Conservation (phyloP, 2,113 vertebrate genomes). For the Pollachius pollachius region DNA sequence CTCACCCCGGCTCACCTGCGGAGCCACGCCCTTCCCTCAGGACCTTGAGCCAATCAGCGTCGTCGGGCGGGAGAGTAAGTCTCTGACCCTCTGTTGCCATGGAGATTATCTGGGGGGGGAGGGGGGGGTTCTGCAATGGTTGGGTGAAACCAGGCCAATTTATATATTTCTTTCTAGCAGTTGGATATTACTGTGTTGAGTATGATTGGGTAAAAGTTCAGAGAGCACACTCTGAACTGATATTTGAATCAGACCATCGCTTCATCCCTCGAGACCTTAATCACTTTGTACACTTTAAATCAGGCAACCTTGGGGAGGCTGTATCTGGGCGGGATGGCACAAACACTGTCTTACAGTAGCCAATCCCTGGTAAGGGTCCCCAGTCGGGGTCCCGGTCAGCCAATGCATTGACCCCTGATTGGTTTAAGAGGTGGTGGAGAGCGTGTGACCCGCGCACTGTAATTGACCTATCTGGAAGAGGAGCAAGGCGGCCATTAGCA, state of each 20-base stretch:
- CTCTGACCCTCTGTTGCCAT: constrained; percentile 29
- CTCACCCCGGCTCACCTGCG: constrained; percentile 56
- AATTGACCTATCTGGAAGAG: constrained; percentile 69
- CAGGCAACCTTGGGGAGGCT: constrained; percentile 14
- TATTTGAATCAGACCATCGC: constrained; percentile 6
- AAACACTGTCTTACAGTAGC: constrained; percentile 8
- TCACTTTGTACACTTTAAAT: constrained; percentile 7
- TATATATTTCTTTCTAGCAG: too few species aligned
- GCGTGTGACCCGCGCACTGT: constrained; percentile 38
- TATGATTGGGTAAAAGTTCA: neutral
- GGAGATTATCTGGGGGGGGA: constrained; percentile 16
- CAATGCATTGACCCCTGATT: constrained; percentile 58
- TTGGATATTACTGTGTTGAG: neutral
- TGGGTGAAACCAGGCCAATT: too few species aligned
- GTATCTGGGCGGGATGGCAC: constrained; percentile 1
- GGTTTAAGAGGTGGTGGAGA: constrained; percentile 58
- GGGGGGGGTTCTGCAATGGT: neutral
- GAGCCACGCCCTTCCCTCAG: constrained; percentile 71
- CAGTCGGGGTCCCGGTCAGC: constrained; percentile 29
- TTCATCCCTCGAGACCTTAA: constrained; percentile 8
- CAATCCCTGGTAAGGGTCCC: constrained; percentile 34
- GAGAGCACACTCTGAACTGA: neutral
- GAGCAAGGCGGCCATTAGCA: constrained; percentile 65
- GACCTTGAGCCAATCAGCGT: constrained; percentile 76
- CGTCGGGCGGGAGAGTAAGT: constrained; percentile 71